Evolutionary conservation across 53 echinoderm and acorn worm genomes (phyloP).

Genomic region (Hippasteria phrygiana): DNA sequence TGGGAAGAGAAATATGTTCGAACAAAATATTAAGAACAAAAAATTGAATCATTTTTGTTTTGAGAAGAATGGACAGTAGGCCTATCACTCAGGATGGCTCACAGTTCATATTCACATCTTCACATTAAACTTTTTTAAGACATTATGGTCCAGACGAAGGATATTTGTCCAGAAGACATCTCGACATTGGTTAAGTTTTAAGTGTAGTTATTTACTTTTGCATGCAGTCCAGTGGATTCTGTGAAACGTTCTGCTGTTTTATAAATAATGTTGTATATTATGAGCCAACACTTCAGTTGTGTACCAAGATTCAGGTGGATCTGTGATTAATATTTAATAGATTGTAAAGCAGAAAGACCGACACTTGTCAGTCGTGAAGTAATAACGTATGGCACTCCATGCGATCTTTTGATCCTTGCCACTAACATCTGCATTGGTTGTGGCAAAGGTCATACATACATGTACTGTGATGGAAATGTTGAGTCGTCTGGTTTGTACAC

Average conservation of each 20-base stretch:
- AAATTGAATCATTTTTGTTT: too few relatives aligned
- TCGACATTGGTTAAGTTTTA: too few relatives aligned
- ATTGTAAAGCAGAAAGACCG: not conserved
- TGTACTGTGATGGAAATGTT: not conserved
- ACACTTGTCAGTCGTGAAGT: not conserved
- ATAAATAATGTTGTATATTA: not conserved
- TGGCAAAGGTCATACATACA: constrained; percentile 7
- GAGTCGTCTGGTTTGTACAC: too few relatives aligned
- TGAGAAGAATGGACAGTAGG: too few relatives aligned
- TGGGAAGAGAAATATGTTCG: too few relatives aligned
- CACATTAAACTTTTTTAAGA: too few relatives aligned
- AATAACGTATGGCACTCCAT: not conserved
- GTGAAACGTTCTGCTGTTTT: not conserved
- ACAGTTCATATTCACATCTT: too few relatives aligned
- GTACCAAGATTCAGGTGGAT: not conserved
- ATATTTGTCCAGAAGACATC: too few relatives aligned
- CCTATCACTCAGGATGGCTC: too few relatives aligned
- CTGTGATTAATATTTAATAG: not conserved
- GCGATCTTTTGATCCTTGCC: not conserved
- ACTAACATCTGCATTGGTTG: not conserved
- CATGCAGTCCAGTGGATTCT: not conserved
- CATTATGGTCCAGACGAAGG: too few relatives aligned
- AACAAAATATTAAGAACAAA: too few relatives aligned
- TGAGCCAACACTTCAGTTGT: not conserved
- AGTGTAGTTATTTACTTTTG: too few relatives aligned